These are phyloP conservation scores for Pogonomyrmex californicus DNA, from an alignment of 1,140 invertebrate genomes.

Conservation along the genomic window DNA sequence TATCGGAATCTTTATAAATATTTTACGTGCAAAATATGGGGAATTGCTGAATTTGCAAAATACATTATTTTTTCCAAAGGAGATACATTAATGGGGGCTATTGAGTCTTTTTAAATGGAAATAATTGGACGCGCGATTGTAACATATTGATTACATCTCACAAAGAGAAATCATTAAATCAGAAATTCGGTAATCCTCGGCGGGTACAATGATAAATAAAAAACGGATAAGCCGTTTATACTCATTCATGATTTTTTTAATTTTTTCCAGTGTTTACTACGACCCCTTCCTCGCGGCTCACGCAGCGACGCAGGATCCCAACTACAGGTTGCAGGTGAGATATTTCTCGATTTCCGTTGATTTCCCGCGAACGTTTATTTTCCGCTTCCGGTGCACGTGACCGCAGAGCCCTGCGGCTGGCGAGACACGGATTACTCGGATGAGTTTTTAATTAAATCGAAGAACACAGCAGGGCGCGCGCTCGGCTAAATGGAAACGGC, in stretches of 20 bases:
- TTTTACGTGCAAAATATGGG: background rate
- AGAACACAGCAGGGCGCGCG: slow-evolving; percentile 33
- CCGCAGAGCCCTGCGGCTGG: background rate
- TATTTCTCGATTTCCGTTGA: slow-evolving; percentile 17
- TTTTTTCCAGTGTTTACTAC: slow-evolving; percentile 95
- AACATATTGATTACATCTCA: background rate
- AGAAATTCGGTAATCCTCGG: background rate
- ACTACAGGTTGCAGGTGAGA: slow-evolving; percentile 96
- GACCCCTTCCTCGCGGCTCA: slow-evolving; percentile 97
- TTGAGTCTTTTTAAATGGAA: slow-evolving; percentile 1
- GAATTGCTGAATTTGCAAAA: slow-evolving; percentile 2
- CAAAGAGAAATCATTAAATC: slow-evolving; percentile 4
- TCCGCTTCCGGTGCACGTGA: slow-evolving; percentile 62
- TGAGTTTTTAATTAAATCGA: slow-evolving; percentile 74
- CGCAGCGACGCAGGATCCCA: slow-evolving; percentile 92
- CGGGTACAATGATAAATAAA: background rate
- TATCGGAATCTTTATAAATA: slow-evolving; percentile 12
- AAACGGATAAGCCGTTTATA: background rate
- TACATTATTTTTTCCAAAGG: background rate
- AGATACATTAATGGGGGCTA: background rate
- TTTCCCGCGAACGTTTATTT: slow-evolving; percentile 55
- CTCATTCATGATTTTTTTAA: slow-evolving; percentile 79
- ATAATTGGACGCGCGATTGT: background rate
- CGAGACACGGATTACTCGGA: slow-evolving; percentile 35
- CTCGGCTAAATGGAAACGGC: slow-evolving; percentile 15